Conservation (phyloP, 1,140 invertebrate genomes). For the Archivesica marissinica region DNA sequence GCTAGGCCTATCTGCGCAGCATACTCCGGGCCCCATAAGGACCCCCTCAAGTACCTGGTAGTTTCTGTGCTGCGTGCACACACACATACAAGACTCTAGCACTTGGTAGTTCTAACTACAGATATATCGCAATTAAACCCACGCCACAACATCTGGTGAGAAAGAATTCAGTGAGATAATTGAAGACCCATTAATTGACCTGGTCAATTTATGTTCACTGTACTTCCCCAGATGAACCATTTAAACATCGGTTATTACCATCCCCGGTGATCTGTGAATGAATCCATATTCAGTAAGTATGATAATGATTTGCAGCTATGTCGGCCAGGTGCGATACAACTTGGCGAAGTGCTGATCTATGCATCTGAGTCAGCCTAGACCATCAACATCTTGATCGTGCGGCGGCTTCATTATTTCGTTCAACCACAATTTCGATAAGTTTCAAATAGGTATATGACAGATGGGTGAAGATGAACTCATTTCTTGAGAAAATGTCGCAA, state of each 20-base stretch:
- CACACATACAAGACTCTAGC: too few species aligned
- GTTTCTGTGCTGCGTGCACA: too few species aligned
- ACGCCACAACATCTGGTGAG: too few species aligned
- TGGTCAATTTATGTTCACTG: too few species aligned
- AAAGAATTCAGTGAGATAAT: too few species aligned
- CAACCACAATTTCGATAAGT: constrained; percentile 5
- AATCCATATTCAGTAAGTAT: constrained; percentile 21
- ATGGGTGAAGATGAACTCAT: constrained; percentile 2
- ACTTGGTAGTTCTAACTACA: too few species aligned
- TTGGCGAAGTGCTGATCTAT: constrained; percentile 2
- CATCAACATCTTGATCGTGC: neutral
- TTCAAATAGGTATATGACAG: constrained; percentile 15
- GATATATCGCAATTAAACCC: too few species aligned
- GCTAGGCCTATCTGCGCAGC: too few species aligned
- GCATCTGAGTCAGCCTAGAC: neutral
- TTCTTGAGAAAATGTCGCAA: constrained; percentile 24
- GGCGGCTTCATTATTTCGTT: constrained; percentile 12
- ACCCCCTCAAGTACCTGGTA: too few species aligned
- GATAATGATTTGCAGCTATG: neutral
- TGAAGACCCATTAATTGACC: neutral
- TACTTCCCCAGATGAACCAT: neutral
- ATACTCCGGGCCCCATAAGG: too few species aligned
- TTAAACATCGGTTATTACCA: constrained; percentile 14
- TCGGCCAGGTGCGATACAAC: constrained; percentile 23
- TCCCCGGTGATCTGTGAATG: neutral